A percentile compares a stretch with the other conserved stretches of the same genome.
phyloP scores from a whole-genome alignment of 2,797 vertebrate genomes.

The Carapus acus region DNA sequence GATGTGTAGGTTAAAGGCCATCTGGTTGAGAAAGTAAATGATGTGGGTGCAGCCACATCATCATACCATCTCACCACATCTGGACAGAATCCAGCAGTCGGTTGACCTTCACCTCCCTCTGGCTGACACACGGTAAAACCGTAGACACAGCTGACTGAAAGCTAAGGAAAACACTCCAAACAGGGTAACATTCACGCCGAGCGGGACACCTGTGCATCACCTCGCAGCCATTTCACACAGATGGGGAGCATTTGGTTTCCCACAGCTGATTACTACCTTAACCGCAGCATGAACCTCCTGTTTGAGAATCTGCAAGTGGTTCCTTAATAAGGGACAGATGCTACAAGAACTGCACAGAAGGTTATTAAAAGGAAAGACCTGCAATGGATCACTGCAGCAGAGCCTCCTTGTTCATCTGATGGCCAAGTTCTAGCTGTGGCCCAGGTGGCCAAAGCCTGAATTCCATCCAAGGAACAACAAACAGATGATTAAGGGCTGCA shows the following conservation, averaged over 20 bases:
- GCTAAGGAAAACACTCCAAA: conserved; percentile 52
- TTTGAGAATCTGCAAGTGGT: conserved; percentile 55
- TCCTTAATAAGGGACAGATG: conserved; percentile 71
- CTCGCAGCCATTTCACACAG: conserved; percentile 58
- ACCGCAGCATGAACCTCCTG: conserved; percentile 62
- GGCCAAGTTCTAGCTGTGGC: conserved; percentile 37
- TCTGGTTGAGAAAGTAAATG: conserved; percentile 8
- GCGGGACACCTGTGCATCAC: conserved; percentile 60
- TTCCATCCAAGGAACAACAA: conserved; percentile 47
- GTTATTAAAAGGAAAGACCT: conserved; percentile 56
- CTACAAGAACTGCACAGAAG: conserved; percentile 43
- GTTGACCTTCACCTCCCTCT: conserved; percentile 32
- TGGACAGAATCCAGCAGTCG: conserved; percentile 27
- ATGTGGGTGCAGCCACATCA: conserved; percentile 1
- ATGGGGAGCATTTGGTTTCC: conserved; percentile 69
- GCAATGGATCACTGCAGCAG: conserved; percentile 52
- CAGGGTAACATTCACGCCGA: conserved; percentile 47
- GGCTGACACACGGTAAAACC: conserved; percentile 41
- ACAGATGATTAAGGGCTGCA: conserved; percentile 30
- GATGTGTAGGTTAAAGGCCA: conserved; percentile 1
- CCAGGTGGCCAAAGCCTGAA: conserved; percentile 24
- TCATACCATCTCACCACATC: conserved; percentile 28
- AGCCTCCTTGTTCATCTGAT: conserved; percentile 56
- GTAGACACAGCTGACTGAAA: conserved; percentile 28
- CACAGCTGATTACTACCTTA: conserved; percentile 72